Percentiles rank a stretch among this genome's conserved stretches.
Conservation (phyloP, 2,113 vertebrate species). For the Corynorhinus townsendii region DNA sequence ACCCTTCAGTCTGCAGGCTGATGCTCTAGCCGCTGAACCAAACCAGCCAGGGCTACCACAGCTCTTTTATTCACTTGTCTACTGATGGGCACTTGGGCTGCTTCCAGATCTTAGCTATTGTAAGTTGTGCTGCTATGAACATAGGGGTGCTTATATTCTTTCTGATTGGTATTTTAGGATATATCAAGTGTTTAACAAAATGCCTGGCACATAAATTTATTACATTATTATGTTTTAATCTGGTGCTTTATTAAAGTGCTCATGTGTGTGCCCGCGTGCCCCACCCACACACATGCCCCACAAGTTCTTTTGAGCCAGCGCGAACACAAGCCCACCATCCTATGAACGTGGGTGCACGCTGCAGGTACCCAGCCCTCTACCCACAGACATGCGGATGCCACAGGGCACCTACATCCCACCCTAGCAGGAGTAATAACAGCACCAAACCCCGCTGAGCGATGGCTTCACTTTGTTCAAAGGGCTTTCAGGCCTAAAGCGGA, state of each 20-base stretch:
- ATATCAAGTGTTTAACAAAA: background rate
- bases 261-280: background rate
- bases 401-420: background rate
- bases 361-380: too few species aligned
- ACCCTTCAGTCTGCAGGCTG: too few species aligned
- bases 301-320: background rate
- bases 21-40: too few species aligned
- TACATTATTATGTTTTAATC: background rate
- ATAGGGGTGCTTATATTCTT: too few species aligned
- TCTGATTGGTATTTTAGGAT: too few species aligned
- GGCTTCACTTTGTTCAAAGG: constrained; percentile 22
- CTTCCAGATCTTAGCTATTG: too few species aligned
- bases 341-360: background rate
- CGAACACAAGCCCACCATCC: background rate
- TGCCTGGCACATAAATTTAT: background rate
- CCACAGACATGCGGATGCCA: too few species aligned
- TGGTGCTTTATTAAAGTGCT: background rate
- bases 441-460: background rate
- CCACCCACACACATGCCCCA: too few species aligned
- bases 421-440: background rate
- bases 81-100: too few species aligned
- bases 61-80: too few species aligned
- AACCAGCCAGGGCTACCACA: too few species aligned
- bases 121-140: too few species aligned
- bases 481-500: constrained; percentile 15